Base-by-base conservation (phyloP, 2,888 invertebrate species). In the Mellilla xanthometata region DNA sequence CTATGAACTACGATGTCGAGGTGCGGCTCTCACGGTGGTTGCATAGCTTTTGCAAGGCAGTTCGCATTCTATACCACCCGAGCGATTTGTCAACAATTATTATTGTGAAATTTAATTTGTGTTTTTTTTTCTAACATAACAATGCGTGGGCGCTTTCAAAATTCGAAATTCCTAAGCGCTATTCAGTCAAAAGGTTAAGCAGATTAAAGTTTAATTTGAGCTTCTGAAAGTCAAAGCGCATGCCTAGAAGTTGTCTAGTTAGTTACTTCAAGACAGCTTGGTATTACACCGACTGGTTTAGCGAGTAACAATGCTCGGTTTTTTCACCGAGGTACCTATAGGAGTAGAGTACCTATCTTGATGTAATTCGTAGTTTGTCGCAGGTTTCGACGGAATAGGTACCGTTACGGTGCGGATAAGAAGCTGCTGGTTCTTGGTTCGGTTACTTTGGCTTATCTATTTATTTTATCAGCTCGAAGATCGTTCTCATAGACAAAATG, bases 61-160 rank as follows among this genome's bases (percentile, higher is more conserved):
- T 69, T 77, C 70, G 76, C 81, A 80, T 84, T 83, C 81, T 79
- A 60, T 52, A 56, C 49, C 49, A 58, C 61, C 56, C 42, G 54
- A 58, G 59, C 58, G 69, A 72, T 83, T 84, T 83, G 81, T 78
- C 79, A 81, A 81, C 75, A 71, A 72, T 73, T 77, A 75, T 71
- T 51, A 55, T 57, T 58, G 55, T 58, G 58, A 58, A 58, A 58
- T 58, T 55, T 43, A 53, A 53, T 57, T 54, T 49, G 40, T 47
- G 49, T 54, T 65, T 62, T 62, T 52, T 65, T 62, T 56, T 56
- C 59, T 59, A 65, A 53, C 50, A 27, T 43, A 56, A 60, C 52
- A 49, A 60, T 24, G 4, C 24, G 23, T 7, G 3, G 24, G 4
- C 7, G 2, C 8, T 24, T 24, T 24, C 15, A 19, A 5, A 19